These are phyloP conservation scores for Coptotermes formosanus DNA, from an alignment of 1,140 invertebrate genomes.

Conservation along the genomic window DNA sequence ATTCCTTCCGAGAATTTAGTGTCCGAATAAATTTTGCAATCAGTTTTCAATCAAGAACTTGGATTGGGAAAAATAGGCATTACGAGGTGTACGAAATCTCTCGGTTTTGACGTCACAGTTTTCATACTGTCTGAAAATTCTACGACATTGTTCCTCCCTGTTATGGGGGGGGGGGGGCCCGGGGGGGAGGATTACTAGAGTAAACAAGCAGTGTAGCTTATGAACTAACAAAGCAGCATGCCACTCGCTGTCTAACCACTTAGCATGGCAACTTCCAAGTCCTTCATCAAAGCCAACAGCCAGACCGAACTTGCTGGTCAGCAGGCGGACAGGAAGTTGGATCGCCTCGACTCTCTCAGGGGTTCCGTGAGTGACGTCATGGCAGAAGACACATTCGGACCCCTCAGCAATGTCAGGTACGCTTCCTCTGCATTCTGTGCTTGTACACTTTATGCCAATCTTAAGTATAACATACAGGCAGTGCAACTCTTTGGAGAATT, in stretches of 20 bases:
- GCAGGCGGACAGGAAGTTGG: constrained; percentile 56
- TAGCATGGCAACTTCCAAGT: constrained; percentile 72
- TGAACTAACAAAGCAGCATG: not conserved
- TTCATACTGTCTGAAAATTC: too few species aligned
- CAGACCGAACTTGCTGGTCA: constrained; percentile 69
- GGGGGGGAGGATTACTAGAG: not conserved
- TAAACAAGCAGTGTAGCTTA: not conserved
- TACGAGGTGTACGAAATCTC: too few species aligned
- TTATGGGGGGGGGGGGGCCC: too few species aligned
- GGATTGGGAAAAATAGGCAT: too few species aligned
- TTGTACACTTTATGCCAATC: not conserved
- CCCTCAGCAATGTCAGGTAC: constrained; percentile 83
- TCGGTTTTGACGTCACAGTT: too few species aligned
- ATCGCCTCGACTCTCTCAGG: constrained; percentile 69
- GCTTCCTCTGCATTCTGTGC: constrained; percentile 12
- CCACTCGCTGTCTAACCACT: not conserved
- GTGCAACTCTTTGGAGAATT: too few species aligned
- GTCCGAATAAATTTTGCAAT: too few species aligned
- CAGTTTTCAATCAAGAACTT: too few species aligned
- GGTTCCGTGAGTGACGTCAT: constrained; percentile 69
- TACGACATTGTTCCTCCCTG: too few species aligned
- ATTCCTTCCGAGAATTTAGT: too few species aligned
- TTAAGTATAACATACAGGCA: not conserved
- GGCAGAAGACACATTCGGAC: constrained; percentile 79
- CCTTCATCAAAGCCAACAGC: constrained; percentile 89